These are phyloP conservation scores for Nomada ferruginata DNA, from an alignment of 2,888 invertebrate genomes.

Conservation along the genomic window DNA sequence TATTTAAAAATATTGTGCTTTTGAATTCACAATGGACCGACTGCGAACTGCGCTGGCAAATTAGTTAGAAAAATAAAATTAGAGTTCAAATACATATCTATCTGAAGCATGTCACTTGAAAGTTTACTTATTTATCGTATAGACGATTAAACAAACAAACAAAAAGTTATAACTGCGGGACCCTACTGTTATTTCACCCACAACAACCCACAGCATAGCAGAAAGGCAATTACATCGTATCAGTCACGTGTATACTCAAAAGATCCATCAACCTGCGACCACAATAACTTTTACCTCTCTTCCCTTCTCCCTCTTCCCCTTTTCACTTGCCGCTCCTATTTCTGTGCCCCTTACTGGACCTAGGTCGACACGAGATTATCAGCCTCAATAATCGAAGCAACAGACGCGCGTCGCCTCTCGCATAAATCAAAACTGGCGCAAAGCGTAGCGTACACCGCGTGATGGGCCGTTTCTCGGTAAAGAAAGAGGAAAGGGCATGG, in stretches of 20 bases:
- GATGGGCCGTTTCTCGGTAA: conserved; percentile 39
- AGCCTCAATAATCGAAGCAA: conserved; percentile 11
- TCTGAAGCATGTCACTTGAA: no score
- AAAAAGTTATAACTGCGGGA: no score
- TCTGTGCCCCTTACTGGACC: neutral
- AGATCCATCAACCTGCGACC: neutral
- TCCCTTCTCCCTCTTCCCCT: neutral
- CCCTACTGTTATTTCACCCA: no score
- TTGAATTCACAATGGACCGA: no score
- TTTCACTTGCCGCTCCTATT: no score
- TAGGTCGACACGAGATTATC: conserved; percentile 26
- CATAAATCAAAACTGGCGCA: conserved; percentile 55
- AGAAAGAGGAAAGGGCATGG: conserved; percentile 53
- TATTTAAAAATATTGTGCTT: no score
- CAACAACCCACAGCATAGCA: no score
- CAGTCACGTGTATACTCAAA: neutral
- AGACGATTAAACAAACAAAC: no score
- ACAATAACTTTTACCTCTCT: neutral
- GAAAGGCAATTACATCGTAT: neutral
- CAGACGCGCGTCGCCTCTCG: neutral
- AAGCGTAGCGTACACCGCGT: neutral
- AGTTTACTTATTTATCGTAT: no score
- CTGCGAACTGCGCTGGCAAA: no score
- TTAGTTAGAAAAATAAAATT: no score
- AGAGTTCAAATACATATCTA: no score